phyloP scores from a whole-genome alignment of 1,140 invertebrate genomes.

The Campodea augens region DNA sequence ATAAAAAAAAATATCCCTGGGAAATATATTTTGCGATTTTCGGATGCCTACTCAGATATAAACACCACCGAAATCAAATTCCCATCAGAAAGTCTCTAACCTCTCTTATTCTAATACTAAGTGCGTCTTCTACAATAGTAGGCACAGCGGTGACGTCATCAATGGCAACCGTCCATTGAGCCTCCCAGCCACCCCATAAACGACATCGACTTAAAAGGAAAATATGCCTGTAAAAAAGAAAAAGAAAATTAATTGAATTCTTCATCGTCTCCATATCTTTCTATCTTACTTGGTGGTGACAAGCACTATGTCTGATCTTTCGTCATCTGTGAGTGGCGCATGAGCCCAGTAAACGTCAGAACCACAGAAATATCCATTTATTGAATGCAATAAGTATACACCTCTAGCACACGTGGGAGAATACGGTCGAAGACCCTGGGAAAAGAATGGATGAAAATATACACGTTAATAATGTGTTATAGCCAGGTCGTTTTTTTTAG shows the following conservation, averaged over 20 bases:
- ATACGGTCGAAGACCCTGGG: constrained; percentile 43
- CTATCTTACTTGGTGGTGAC: constrained; percentile 40
- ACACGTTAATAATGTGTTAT: background rate
- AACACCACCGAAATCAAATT: background rate
- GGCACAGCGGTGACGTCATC: constrained; percentile 53
- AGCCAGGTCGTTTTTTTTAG: too few species aligned
- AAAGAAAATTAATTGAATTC: background rate
- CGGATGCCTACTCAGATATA: background rate
- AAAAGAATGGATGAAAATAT: constrained; percentile 6
- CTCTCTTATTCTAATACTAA: constrained; percentile 53
- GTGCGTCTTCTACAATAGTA: constrained; percentile 35
- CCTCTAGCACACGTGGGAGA: constrained; percentile 41
- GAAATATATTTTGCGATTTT: background rate
- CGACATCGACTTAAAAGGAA: constrained; percentile 48
- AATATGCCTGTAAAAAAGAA: constrained; percentile 37
- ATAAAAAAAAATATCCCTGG: background rate
- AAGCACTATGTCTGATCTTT: constrained; percentile 30
- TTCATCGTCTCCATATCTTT: constrained; percentile 1
- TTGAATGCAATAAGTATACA: constrained; percentile 31
- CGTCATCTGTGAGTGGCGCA: constrained; percentile 33
- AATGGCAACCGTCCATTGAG: constrained; percentile 53
- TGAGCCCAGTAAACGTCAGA: constrained; percentile 52
- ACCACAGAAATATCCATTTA: constrained; percentile 39
- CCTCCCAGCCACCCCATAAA: constrained; percentile 48
- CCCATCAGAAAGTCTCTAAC: constrained; percentile 30